Conservation (phyloP, 2,797 vertebrate species). For the Clarias pachynema region DNA sequence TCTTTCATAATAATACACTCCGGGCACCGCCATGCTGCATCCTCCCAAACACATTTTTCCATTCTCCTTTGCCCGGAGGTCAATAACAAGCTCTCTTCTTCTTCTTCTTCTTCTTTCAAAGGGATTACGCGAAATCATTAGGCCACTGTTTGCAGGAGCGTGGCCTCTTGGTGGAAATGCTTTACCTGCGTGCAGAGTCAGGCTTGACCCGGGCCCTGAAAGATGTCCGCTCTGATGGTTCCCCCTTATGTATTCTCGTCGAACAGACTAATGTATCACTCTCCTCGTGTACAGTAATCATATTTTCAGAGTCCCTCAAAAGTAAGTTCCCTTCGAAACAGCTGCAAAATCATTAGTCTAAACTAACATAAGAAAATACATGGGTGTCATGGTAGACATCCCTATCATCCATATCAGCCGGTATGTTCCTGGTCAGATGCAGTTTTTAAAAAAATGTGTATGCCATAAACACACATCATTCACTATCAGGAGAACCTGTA, state of each 20-base stretch:
- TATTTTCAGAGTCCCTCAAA: constrained; percentile 84
- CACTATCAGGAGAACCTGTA: not conserved
- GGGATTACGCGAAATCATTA: constrained; percentile 81
- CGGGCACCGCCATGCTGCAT: constrained; percentile 15
- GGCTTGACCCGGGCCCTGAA: constrained; percentile 77
- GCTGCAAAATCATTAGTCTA: constrained; percentile 25
- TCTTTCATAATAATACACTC: not conserved
- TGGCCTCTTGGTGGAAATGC: constrained; percentile 82
- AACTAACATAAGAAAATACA: constrained; percentile 16
- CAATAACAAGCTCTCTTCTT: constrained; percentile 70
- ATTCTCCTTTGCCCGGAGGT: constrained; percentile 49
- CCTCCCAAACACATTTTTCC: not conserved
- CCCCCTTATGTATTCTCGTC: constrained; percentile 83
- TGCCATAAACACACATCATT: not conserved
- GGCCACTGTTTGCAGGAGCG: constrained; percentile 80
- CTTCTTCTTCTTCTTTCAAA: constrained; percentile 76
- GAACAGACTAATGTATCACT: constrained; percentile 78
- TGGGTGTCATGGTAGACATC: constrained; percentile 34
- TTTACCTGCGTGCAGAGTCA: constrained; percentile 76
- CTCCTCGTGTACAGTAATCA: constrained; percentile 80
- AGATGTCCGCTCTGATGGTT: constrained; percentile 80
- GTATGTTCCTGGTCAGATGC: not conserved
- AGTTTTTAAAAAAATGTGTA: no score
- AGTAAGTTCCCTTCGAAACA: constrained; percentile 73
- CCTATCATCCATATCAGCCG: constrained; percentile 1